Evolutionary conservation across 2,888 invertebrate genomes (phyloP).

Genomic region (Axea sp.): DNA sequence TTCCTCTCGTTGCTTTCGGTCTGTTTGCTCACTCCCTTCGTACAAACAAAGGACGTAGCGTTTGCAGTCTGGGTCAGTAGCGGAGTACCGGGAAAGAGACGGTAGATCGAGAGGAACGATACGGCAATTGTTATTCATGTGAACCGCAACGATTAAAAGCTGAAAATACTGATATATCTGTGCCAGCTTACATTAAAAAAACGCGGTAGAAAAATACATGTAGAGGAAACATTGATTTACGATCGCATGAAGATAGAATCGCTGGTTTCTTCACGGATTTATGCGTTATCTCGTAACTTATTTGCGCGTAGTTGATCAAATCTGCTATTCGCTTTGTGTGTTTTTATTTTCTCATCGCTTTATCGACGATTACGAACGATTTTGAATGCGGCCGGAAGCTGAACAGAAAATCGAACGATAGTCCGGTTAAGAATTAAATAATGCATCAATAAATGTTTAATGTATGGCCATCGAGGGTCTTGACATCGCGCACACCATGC

Average conservation of each 20-base stretch:
- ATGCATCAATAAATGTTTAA: constrained; percentile 34
- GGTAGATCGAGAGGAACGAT: constrained; percentile 18
- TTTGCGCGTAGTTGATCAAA: constrained; percentile 25
- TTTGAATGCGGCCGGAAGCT: background rate
- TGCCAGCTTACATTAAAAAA: constrained; percentile 23
- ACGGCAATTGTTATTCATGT: constrained; percentile 55
- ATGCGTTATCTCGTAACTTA: constrained; percentile 45
- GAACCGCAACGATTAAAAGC: constrained; percentile 56
- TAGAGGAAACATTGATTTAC: constrained; percentile 48
- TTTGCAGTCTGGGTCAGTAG: constrained; percentile 68
- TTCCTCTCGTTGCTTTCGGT: constrained; percentile 38
- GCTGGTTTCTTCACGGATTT: constrained; percentile 49
- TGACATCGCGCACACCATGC: constrained; percentile 28
- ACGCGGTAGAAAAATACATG: constrained; percentile 8
- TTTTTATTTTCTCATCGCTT: constrained; percentile 22
- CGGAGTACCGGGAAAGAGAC: constrained; percentile 56
- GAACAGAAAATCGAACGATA: constrained; percentile 1
- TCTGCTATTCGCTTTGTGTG: constrained; percentile 15
- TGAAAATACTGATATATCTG: constrained; percentile 54
- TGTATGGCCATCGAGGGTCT: constrained; percentile 24
- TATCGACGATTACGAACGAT: constrained; percentile 20
- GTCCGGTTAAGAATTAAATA: constrained; percentile 32
- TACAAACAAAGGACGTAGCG: constrained; percentile 71
- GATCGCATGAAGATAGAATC: constrained; percentile 54
- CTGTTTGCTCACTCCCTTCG: constrained; percentile 64